Percentiles rank a stretch among this genome's conserved stretches.
These are phyloP conservation scores for Liopterus haemorrhoidalis DNA, from an alignment of 2,888 invertebrate genomes.

Conservation along the genomic window DNA sequence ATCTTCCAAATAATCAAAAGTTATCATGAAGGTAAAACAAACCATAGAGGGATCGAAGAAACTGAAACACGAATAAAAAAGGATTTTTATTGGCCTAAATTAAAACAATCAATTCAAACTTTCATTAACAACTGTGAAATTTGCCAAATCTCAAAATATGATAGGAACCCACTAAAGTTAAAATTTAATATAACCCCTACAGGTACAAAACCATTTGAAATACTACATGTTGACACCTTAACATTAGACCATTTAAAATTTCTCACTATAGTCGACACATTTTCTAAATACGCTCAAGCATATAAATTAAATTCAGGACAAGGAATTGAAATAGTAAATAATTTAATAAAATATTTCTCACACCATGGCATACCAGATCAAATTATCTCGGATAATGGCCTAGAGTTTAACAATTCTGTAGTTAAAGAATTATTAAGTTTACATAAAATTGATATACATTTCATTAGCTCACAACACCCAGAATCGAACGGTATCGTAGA, in stretches of 20 bases:
- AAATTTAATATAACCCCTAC: constrained; percentile 23
- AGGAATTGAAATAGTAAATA: constrained; percentile 23
- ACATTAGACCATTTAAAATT: constrained; percentile 19
- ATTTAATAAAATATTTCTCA: constrained; percentile 24
- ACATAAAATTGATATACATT: constrained; percentile 28
- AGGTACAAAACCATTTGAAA: constrained; percentile 17
- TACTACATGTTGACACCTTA: constrained; percentile 20
- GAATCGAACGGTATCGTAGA: constrained; percentile 27
- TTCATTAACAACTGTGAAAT: constrained; percentile 25
- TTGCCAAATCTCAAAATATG: constrained; percentile 27
- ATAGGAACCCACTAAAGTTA: constrained; percentile 23
- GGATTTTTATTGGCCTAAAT: constrained; percentile 25
- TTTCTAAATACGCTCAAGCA: constrained; percentile 27
- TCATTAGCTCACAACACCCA: constrained; percentile 25
- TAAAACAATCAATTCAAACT: constrained; percentile 18
- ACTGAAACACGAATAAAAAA: constrained; percentile 12
- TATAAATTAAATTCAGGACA: constrained; percentile 16
- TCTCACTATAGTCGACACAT: constrained; percentile 28
- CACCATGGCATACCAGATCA: constrained; percentile 21
- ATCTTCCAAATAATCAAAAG: not conserved
- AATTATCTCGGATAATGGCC: constrained; percentile 28
- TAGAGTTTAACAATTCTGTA: constrained; percentile 26
- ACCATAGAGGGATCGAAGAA: not conserved
- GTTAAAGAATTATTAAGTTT: constrained; percentile 24
- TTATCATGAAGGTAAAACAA: constrained; percentile 7